These are phyloP conservation scores for Heterodera carotae DNA, from an alignment of 1,140 invertebrate species.

Conservation along the genomic window DNA sequence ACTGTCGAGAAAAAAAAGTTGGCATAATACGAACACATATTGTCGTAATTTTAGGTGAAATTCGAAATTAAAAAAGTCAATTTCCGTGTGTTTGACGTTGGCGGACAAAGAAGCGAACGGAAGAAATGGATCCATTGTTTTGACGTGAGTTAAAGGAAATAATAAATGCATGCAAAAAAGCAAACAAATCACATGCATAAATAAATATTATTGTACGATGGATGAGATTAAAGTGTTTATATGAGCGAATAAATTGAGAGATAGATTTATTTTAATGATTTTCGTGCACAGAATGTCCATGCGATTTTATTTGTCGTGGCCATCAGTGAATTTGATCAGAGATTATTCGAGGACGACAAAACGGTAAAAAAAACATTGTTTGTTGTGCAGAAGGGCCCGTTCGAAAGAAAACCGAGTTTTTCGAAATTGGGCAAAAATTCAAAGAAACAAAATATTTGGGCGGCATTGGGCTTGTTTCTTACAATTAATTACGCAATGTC, in stretches of 20 bases:
- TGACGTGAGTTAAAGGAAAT: constrained; percentile 65
- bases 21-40: not conserved
- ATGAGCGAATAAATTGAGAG: too few relatives aligned
- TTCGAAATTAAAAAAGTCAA: constrained; percentile 28
- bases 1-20: too few relatives aligned
- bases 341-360: constrained; percentile 90
- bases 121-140: constrained; percentile 99
- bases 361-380: constrained; percentile 71
- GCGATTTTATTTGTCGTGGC: constrained; percentile 74
- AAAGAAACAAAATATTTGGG: too few relatives aligned
- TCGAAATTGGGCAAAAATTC: too few relatives aligned
- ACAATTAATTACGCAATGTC: too few relatives aligned
- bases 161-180: too few relatives aligned
- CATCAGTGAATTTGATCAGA: constrained; percentile 84
- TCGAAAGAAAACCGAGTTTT: constrained; percentile 48
- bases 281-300: constrained; percentile 32
- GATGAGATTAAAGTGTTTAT: too few relatives aligned
- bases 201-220: too few relatives aligned
- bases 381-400: too few relatives aligned
- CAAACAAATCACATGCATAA: too few relatives aligned
- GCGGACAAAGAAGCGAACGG: constrained; percentile 79
- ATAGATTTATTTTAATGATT: too few relatives aligned
- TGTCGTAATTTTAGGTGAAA: constrained; percentile 16
- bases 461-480: too few relatives aligned
- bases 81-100: constrained; percentile 62